Evolutionary conservation across 2,888 invertebrate species (phyloP).

Genomic region (Chrysodeixis includens): DNA sequence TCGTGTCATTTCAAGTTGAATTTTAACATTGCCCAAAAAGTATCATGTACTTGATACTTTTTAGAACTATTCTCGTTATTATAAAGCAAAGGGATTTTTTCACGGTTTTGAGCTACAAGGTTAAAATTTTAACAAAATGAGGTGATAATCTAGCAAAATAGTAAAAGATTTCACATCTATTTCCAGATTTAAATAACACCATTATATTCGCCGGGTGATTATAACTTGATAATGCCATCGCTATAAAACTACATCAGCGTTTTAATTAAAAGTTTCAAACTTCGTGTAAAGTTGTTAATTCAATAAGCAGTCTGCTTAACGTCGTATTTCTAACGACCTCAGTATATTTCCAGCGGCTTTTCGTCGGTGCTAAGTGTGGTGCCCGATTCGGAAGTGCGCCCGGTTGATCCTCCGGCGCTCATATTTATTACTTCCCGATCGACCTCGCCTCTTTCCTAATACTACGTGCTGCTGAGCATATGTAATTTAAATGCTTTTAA

Average conservation of each 20-base stretch:
- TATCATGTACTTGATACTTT: neutral
- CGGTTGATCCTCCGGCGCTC: slow-evolving; percentile 49
- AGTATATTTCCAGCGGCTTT: slow-evolving; percentile 18
- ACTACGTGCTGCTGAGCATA: slow-evolving; percentile 15
- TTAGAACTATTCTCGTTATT: neutral
- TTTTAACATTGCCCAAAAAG: neutral
- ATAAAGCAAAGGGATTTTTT: no score
- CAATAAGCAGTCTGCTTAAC: slow-evolving; percentile 26
- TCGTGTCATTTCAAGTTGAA: neutral
- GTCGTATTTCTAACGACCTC: slow-evolving; percentile 2
- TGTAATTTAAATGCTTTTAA: slow-evolving; percentile 34
- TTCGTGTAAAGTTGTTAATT: slow-evolving; percentile 46
- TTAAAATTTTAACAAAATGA: neutral
- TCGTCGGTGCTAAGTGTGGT: slow-evolving; percentile 17
- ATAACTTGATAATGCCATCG: slow-evolving; percentile 23
- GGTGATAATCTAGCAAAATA: neutral
- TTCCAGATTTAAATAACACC: slow-evolving; percentile 1
- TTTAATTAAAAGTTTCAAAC: slow-evolving; percentile 63
- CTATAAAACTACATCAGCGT: slow-evolving; percentile 50
- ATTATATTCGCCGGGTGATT: slow-evolving; percentile 18
- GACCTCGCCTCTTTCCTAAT: slow-evolving; percentile 27
- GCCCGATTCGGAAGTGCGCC: slow-evolving; percentile 41
- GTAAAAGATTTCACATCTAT: neutral
- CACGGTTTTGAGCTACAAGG: neutral
- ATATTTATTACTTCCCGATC: slow-evolving; percentile 62